Evolutionary conservation across 2,888 invertebrate species (phyloP).

Genomic region (Tachina lurida): DNA sequence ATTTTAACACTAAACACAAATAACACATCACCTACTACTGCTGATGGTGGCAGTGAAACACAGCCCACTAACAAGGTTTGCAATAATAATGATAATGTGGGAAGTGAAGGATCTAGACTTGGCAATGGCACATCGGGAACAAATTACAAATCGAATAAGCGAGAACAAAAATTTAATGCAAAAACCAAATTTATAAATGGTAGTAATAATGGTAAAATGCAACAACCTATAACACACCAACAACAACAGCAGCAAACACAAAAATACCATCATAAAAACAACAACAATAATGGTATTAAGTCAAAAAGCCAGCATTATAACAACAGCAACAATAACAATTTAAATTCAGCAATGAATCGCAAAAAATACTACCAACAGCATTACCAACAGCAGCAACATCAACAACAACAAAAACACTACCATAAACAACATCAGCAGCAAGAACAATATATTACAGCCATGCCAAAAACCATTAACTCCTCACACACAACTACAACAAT

Average conservation of each 20-base stretch:
- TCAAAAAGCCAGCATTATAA: constrained; percentile 64
- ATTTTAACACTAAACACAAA: constrained; percentile 76
- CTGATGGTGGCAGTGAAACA: constrained; percentile 45
- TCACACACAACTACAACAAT: constrained; percentile 48
- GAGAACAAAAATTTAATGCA: constrained; percentile 69
- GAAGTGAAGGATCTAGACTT: not conserved
- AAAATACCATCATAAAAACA: constrained; percentile 61
- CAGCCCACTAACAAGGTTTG: constrained; percentile 70
- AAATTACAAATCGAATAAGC: constrained; percentile 56
- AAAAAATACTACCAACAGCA: constrained; percentile 70
- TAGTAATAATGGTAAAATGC: constrained; percentile 48
- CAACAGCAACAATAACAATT: constrained; percentile 65
- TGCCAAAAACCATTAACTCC: constrained; percentile 22
- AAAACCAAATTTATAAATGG: constrained; percentile 61
- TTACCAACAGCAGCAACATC: constrained; percentile 39
- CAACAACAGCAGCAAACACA: constrained; percentile 48
- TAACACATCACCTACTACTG: constrained; percentile 29
- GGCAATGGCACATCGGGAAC: constrained; percentile 10
- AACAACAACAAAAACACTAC: constrained; percentile 26
- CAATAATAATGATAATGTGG: constrained; percentile 32
- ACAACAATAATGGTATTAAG: constrained; percentile 51
- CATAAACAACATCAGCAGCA: constrained; percentile 44
- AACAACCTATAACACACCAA: constrained; percentile 64
- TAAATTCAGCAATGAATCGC: constrained; percentile 67
- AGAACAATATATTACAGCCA: constrained; percentile 50